A percentile compares a stretch with the other conserved stretches of the same genome.
phyloP scores from a whole-genome alignment of 1,140 invertebrate genomes.

The Drosophila mauritiana region DNA sequence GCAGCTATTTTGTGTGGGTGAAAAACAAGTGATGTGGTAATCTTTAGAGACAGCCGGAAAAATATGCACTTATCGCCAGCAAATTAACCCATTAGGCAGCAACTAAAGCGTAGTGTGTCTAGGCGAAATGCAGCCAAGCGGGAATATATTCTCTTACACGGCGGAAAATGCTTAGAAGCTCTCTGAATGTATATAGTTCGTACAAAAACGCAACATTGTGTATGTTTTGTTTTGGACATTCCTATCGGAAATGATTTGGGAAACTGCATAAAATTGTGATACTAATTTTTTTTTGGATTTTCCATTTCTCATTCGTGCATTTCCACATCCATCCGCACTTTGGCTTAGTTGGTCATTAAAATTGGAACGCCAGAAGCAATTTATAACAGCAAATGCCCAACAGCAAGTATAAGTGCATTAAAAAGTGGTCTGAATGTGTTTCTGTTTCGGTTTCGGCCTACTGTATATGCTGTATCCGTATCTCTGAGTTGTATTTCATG shows the following conservation, averaged over 20 bases:
- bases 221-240: no score
- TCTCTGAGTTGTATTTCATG: constrained; percentile 67
- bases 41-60: constrained; percentile 45
- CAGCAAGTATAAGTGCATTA: constrained; percentile 68
- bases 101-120: constrained; percentile 54
- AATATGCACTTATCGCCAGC: constrained; percentile 41
- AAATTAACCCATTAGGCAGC: constrained; percentile 36
- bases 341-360: constrained; percentile 54
- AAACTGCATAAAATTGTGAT: neutral
- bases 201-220: neutral
- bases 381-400: constrained; percentile 69
- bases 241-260: neutral
- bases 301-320: neutral
- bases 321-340: constrained; percentile 1
- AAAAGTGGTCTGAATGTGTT: constrained; percentile 51
- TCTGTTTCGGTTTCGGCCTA: constrained; percentile 22
- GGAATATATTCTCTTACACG: constrained; percentile 22
- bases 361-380: constrained; percentile 73
- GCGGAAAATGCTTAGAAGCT: neutral
- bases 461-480: constrained; percentile 24
- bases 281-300: neutral
- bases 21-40: neutral
- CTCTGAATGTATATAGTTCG: neutral
- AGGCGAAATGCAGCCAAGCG: constrained; percentile 35
- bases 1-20: constrained; percentile 85